Evolutionary conservation across 2,113 vertebrate genomes (phyloP).

Genomic region (Empidonax traillii): DNA sequence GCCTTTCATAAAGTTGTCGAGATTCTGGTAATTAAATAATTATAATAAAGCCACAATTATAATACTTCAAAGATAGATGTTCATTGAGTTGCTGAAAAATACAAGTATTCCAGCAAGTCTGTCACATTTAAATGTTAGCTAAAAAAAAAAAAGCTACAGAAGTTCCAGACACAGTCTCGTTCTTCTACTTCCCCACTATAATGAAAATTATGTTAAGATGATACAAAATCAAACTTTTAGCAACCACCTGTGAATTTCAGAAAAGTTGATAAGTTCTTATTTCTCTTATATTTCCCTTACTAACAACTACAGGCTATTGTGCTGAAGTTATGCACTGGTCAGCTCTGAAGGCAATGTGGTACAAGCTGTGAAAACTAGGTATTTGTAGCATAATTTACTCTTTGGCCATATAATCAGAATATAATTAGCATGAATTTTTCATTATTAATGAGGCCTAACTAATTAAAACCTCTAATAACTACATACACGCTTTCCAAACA

Average conservation of each 20-base stretch:
- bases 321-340: background rate
- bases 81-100: slow-evolving; percentile 9
- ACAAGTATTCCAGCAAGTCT: background rate
- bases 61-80: background rate
- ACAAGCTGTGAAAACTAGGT: background rate
- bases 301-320: background rate
- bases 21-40: background rate
- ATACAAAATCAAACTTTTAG: background rate
- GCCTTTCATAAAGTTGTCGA: background rate
- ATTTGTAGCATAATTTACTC: background rate
- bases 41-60: background rate
- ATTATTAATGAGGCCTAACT: background rate
- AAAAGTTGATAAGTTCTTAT: background rate
- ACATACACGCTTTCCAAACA: background rate
- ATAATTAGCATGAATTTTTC: background rate
- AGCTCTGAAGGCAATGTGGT: background rate
- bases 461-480: background rate
- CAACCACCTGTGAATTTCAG: background rate
- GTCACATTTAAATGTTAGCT: background rate
- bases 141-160: background rate
- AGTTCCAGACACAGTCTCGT: background rate
- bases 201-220: background rate
- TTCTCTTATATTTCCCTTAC: background rate
- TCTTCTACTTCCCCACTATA: background rate
- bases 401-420: background rate